These are phyloP conservation scores for Canis aureus DNA, from an alignment of 2,113 vertebrate species.

Conservation along the genomic window DNA sequence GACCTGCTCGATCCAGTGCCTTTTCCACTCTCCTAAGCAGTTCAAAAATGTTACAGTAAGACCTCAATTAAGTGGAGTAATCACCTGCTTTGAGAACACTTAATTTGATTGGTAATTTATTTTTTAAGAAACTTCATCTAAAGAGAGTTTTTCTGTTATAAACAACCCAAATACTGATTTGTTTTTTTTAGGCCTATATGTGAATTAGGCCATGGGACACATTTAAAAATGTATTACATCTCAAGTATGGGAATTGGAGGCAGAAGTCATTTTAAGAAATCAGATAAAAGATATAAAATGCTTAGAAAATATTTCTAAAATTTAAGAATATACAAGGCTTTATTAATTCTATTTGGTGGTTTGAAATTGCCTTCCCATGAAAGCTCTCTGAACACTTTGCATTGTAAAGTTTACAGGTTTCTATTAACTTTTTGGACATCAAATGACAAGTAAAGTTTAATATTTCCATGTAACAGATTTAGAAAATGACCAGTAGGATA, in stretches of 20 bases:
- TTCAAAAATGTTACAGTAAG: slow-evolving; percentile 36
- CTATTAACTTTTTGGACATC: slow-evolving; percentile 42
- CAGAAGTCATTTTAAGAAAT: slow-evolving; percentile 14
- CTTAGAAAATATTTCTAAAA: slow-evolving; percentile 65
- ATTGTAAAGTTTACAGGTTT: slow-evolving; percentile 26
- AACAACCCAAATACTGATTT: slow-evolving; percentile 21
- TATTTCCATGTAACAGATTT: slow-evolving; percentile 33
- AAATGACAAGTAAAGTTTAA: slow-evolving; percentile 52
- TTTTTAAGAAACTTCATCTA: slow-evolving; percentile 45
- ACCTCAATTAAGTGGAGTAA: neutral
- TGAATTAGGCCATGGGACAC: neutral
- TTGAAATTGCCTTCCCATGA: slow-evolving; percentile 57
- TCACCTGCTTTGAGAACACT: slow-evolving; percentile 55
- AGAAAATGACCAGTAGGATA: neutral
- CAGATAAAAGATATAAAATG: slow-evolving; percentile 38
- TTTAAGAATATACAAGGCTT: neutral
- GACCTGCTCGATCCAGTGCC: neutral
- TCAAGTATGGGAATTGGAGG: neutral
- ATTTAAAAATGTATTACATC: slow-evolving; percentile 33
- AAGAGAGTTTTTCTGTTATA: neutral
- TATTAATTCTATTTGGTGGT: slow-evolving; percentile 22
- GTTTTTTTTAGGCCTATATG: neutral
- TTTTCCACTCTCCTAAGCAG: slow-evolving; percentile 9
- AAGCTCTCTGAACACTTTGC: slow-evolving; percentile 57
- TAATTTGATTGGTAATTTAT: slow-evolving; percentile 25